Conservation (phyloP, 2,888 invertebrate species). For the Lamellibrachia satsuma region DNA sequence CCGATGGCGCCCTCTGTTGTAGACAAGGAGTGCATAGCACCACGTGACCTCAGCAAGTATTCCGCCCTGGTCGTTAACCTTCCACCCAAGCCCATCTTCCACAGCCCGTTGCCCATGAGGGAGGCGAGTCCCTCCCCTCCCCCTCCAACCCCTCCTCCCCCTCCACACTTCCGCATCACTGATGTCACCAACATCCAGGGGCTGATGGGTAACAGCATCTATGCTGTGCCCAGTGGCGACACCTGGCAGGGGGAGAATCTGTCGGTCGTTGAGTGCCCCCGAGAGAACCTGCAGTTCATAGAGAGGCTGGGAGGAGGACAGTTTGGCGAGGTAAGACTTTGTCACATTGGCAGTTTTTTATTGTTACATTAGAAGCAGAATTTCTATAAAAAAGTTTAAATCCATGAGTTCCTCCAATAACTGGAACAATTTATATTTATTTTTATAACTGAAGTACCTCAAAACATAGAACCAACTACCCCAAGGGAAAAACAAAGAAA, state of each 20-base stretch:
- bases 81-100: background rate
- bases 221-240: constrained; percentile 72
- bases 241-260: constrained; percentile 64
- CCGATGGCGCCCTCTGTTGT: constrained; percentile 40
- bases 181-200: constrained; percentile 48
- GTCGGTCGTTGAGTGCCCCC: constrained; percentile 79
- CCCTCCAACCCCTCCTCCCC: constrained; percentile 31
- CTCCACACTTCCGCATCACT: constrained; percentile 33
- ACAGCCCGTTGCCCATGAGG: background rate
- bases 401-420: background rate
- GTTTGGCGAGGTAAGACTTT: constrained; percentile 79
- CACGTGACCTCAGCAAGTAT: constrained; percentile 59
- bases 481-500: background rate
- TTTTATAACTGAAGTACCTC: background rate
- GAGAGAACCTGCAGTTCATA: constrained; percentile 84
- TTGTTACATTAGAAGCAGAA: background rate
- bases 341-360: background rate
- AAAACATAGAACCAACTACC: no score
- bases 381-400: background rate
- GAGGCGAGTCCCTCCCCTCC: background rate
- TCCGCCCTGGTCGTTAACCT: constrained; percentile 29
- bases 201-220: constrained; percentile 66
- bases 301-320: constrained; percentile 88
- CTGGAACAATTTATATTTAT: background rate
- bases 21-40: constrained; percentile 60